phyloP scores from a whole-genome alignment of 2,888 invertebrate genomes.

The Eumacrocentrus americanus region DNA sequence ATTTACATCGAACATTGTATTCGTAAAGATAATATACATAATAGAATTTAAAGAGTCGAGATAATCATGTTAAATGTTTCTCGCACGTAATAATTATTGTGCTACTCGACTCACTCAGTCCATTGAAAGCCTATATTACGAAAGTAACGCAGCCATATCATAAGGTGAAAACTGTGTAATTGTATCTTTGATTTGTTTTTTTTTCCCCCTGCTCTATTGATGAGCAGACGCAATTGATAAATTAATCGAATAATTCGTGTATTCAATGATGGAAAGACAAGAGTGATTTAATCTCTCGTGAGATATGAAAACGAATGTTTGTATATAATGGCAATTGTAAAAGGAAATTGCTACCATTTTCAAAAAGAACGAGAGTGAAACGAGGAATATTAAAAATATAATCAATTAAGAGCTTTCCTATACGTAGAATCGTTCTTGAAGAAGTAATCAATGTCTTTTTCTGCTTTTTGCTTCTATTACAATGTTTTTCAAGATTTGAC shows the following conservation, averaged over 20 bases:
- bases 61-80: neutral
- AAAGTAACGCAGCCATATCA: constrained; percentile 18
- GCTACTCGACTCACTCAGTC: constrained; percentile 9
- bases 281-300: constrained; percentile 29
- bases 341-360: constrained; percentile 23
- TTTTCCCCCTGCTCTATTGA: neutral
- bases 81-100: too few relatives aligned
- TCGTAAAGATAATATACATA: constrained; percentile 2
- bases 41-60: constrained; percentile 6
- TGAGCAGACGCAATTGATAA: neutral
- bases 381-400: constrained; percentile 16
- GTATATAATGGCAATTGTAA: constrained; percentile 43
- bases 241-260: neutral
- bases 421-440: too few relatives aligned
- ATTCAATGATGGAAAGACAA: constrained; percentile 37
- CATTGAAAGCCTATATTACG: constrained; percentile 19
- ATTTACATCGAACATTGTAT: constrained; percentile 17
- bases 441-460: too few relatives aligned
- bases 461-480: too few relatives aligned
- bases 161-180: neutral
- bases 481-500: too few relatives aligned
- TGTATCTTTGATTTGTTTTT: neutral
- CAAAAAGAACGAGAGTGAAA: too few relatives aligned
- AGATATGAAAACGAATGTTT: constrained; percentile 39
- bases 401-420: neutral